Evolutionary conservation across 2,797 vertebrate species (phyloP), one percentile per base, ranked within the genome.

Genomic region (Peromyscus attwateri): DNA sequence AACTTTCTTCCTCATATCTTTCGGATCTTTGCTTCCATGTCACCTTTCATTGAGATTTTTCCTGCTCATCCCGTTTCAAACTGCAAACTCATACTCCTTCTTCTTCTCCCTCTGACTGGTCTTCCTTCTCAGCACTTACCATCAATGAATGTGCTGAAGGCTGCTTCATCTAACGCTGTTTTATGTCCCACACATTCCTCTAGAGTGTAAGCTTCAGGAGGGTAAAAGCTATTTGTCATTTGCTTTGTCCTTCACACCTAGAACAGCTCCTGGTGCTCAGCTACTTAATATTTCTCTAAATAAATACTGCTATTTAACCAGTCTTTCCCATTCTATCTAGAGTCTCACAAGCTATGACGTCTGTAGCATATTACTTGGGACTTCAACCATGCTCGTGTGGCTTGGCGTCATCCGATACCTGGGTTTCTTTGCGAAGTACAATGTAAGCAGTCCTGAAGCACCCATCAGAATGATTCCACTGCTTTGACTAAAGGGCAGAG

Each of bases 341-440:
- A 99, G 99, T 88, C 98, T 99, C 77, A 99, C 99, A 10, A 99
- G 99, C 98, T 99, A 99, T 0, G 99, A 99, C 13, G 97, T 99
- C 92, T 99, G 99, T 98, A 99, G 99, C 98, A 99, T 99, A 97
- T 99, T 99, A 40, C 98, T 99, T 0, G 99, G 99, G 88, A 99
- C 98, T 0, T 99, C 99, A 49, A 99, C 99, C 92, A 99, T 99
- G 99, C 98, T 99, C 0, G 99, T 99, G 83, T 99, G 99, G 99
- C 99, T 99, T n/a, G 99, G 99, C 49, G 99, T 99, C 93, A 99
- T 99, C 96, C 99, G 99, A 85, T 99, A 99, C 98, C 98, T 99
- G 96, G 99, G 99, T 92, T 99, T 99, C 99, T 99, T 99, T 96
- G 98, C 98, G 97, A 99, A 99, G 98, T 99, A 99, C 95, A 99